Base-by-base conservation (phyloP, 2,113 vertebrate species). In the Pogona vitticeps region DNA sequence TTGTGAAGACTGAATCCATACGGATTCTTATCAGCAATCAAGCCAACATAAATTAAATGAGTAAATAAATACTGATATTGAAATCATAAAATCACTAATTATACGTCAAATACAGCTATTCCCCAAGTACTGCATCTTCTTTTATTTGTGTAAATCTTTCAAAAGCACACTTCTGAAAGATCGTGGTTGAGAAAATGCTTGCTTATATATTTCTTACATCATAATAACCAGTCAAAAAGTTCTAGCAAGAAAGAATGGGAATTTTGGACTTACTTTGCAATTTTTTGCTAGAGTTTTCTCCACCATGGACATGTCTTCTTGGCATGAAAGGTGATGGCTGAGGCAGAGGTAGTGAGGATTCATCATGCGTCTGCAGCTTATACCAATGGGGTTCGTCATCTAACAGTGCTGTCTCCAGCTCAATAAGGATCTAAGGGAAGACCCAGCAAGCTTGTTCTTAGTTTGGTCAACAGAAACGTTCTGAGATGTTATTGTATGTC, bases 351-450 rank as follows among this genome's bases (percentile, higher is more conserved):
- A 99, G 98, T 85, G 98, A 99, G 89, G 98, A 99, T 90, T 97
- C 96, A 88, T 99, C 99, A 10, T 99, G 99, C 13, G 97, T 98
- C 95, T 99, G 99, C 88, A 99, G 97, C 94, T 99, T 99, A 93
- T 99, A 99, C 99, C 98, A 99, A 89, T 99, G 99, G 68, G 99
- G 97, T 84, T 97, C 97, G 95, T 99, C 99, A 52, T 99, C 99
- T 91, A 99, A 94, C 93, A 99, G 96, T 5, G 99, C 98, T 20
- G 98, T 99, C 94, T 99, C 98, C 95, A 99, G 86, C 95, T 99
- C 98, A 91, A 99, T 99, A 86, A 99, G 97, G 94, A 99, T 99
- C 98, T 99, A 94, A 84, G 58, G n/a, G 93, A 65, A 85, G 87
- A 95, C 86, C 81, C 28, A 86, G 33, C 79, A 89, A 63, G 56